Conservation (phyloP, 2,113 vertebrate species). For the Prietella phreatophila region DNA sequence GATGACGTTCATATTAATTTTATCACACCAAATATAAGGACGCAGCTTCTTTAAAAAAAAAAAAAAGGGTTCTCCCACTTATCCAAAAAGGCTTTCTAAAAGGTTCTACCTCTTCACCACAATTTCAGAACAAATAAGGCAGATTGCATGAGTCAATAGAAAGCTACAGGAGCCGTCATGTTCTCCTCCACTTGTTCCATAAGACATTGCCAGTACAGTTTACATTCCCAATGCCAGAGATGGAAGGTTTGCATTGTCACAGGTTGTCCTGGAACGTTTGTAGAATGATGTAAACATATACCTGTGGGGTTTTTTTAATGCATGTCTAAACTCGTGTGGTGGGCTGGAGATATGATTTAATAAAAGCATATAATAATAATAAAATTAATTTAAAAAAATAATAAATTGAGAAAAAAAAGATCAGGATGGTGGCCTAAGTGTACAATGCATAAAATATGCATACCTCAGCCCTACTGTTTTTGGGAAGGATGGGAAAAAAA, state of each 20-base stretch:
- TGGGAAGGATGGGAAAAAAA: conserved; percentile 70
- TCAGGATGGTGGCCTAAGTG: conserved; percentile 90
- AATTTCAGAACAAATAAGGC: conserved; percentile 91
- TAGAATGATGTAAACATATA: conserved; percentile 84
- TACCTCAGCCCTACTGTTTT: conserved; percentile 98
- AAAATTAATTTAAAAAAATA: not conserved
- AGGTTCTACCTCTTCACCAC: conserved; percentile 99
- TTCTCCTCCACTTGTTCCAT: conserved; percentile 88
- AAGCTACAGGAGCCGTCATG: conserved; percentile 87
- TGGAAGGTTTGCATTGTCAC: conserved; percentile 85
- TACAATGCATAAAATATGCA: conserved; percentile 92
- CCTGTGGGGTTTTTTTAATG: conserved; percentile 86
- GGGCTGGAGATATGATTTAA: conserved; percentile 84
- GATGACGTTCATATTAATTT: conserved; percentile 89
- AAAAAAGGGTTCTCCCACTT: conserved; percentile 92
- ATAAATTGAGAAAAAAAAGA: too few species aligned
- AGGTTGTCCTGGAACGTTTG: conserved; percentile 85
- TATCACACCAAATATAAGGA: conserved; percentile 98
- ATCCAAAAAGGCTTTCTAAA: conserved; percentile 97
- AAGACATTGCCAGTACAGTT: conserved; percentile 85
- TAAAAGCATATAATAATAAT: conserved; percentile 72
- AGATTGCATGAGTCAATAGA: conserved; percentile 94
- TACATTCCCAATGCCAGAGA: conserved; percentile 78
- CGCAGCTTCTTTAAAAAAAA: conserved; percentile 87
- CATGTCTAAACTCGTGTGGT: conserved; percentile 91